Conservation (phyloP, 2,113 vertebrate species). For the Megaceryle torquata region DNA sequence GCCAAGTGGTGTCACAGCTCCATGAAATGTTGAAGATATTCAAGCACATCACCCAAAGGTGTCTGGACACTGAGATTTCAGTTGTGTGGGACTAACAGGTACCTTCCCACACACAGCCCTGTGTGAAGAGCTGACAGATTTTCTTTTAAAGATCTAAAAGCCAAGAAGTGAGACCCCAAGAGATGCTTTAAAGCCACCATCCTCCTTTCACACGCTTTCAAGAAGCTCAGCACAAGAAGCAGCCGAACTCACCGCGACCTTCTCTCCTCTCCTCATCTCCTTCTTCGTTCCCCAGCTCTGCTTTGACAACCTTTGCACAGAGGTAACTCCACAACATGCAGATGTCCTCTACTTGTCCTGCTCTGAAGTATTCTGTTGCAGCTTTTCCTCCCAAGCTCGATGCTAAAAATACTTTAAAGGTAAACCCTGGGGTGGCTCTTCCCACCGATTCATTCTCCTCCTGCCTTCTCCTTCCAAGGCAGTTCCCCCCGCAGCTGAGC, state of each 20-base stretch:
- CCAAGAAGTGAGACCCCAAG: background rate
- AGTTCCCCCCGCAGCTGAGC: background rate
- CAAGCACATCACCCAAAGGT: background rate
- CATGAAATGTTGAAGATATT: fast-evolving
- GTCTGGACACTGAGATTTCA: background rate
- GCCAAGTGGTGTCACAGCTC: background rate
- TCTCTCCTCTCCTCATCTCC: background rate
- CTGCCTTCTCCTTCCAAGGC: background rate
- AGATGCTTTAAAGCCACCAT: background rate
- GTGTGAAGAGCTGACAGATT: background rate
- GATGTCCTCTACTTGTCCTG: background rate
- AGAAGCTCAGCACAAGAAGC: background rate
- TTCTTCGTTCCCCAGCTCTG: background rate
- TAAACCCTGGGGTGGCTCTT: background rate
- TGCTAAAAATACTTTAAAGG: constrained; percentile 45
- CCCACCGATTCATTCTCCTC: background rate
- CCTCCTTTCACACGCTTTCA: background rate
- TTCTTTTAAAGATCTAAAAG: background rate
- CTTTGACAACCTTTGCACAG: background rate
- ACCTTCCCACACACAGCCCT: background rate
- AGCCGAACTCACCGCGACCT: background rate
- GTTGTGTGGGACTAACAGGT: fast-evolving
- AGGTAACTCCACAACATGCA: background rate
- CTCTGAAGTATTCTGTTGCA: background rate
- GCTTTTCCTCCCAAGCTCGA: background rate